Conservation (phyloP, 2,797 vertebrate species). For the Eulemur mongoz region DNA sequence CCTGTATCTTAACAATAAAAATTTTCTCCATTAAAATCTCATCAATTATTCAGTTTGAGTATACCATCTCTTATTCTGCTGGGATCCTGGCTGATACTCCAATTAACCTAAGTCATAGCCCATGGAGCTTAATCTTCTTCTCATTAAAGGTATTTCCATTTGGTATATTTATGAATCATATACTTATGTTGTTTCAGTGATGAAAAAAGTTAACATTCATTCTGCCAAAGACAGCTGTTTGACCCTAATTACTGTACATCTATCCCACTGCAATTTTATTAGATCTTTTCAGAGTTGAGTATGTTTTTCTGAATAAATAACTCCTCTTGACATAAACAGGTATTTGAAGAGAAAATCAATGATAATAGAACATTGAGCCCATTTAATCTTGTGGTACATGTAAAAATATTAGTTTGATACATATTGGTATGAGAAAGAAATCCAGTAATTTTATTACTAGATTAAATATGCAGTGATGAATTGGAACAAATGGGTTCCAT, state of each 20-base stretch:
- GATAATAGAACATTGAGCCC: neutral
- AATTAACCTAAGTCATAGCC: neutral
- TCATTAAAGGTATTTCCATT: neutral
- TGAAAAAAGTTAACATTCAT: neutral
- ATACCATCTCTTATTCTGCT: neutral
- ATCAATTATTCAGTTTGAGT: neutral
- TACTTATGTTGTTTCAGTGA: neutral
- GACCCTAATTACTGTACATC: neutral
- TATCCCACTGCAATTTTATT: neutral
- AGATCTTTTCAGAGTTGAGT: neutral
- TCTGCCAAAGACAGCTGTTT: neutral
- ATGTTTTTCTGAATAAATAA: neutral
- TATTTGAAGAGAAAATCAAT: neutral
- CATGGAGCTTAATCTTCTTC: neutral
- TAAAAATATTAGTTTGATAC: neutral
- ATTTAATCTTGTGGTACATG: neutral
- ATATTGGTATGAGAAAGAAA: neutral
- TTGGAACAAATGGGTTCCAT: neutral
- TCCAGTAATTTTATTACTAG: neutral
- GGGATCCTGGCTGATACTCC: neutral
- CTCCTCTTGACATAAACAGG: neutral
- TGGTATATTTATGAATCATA: neutral
- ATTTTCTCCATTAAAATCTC: neutral
- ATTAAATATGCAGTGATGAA: neutral
- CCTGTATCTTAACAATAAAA: neutral